Conservation (phyloP, 30 jellyfish, hydroid and myxozoan genomes). For the Hydractinia echinata region DNA sequence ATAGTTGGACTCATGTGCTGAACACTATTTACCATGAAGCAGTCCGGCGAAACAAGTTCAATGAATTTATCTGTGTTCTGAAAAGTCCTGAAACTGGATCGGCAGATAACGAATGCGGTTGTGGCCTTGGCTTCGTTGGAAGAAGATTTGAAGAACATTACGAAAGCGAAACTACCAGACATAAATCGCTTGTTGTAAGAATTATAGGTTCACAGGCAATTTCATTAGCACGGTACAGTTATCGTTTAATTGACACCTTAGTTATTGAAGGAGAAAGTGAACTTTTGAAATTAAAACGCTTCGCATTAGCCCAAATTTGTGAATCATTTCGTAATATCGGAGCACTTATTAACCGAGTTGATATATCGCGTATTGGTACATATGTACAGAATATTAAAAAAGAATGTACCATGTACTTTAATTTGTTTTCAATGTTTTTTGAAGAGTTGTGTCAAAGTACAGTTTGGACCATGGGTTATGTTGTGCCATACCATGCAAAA, state of each 20-base stretch:
- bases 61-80: no score
- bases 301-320: no score
- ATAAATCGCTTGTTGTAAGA: neutral
- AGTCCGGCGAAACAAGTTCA: slow-evolving; percentile 4
- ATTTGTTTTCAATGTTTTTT: neutral
- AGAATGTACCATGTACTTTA: neutral
- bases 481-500: neutral
- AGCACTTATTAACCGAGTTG: no score
- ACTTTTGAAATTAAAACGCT: no score
- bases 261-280: no score
- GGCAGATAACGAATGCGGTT: neutral
- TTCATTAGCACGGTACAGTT: no score
- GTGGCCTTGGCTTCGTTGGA: neutral
- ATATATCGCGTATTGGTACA: neutral
- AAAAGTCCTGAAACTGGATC: no score
- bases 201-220: neutral
- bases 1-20: slow-evolving; percentile 26
- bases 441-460: neutral
- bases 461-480: no score
- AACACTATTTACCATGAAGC: slow-evolving; percentile 11
- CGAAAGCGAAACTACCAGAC: neutral
- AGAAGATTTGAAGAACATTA: neutral
- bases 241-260: no score
- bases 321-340: no score
- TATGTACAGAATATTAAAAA: neutral